Conservation (phyloP, 2,888 invertebrate genomes). For the Caenorhabditis wallacei region DNA sequence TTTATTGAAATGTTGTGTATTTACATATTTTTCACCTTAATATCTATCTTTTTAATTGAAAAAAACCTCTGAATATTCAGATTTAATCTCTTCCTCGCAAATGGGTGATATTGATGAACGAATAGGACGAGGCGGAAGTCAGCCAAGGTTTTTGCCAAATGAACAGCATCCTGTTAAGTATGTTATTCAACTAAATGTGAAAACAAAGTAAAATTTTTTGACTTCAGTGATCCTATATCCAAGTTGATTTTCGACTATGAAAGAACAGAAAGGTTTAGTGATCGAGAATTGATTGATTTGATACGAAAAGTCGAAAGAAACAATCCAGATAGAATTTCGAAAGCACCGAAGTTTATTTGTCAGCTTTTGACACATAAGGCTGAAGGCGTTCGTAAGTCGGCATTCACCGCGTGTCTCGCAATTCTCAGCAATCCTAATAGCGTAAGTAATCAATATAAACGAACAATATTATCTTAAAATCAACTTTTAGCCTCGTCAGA, state of each 20-base stretch:
- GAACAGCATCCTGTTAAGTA: slow-evolving; percentile 14
- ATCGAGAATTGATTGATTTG: slow-evolving; percentile 48
- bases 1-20: too few species aligned
- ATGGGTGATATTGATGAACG: slow-evolving; percentile 44
- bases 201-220: neutral
- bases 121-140: slow-evolving; percentile 23
- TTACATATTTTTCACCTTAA: too few species aligned
- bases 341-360: slow-evolving; percentile 49
- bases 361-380: slow-evolving; percentile 38
- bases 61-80: too few species aligned
- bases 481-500: slow-evolving; percentile 42
- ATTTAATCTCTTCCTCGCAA: too few species aligned
- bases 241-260: slow-evolving; percentile 51
- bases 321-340: slow-evolving; percentile 27
- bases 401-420: slow-evolving; percentile 27
- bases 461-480: too few species aligned
- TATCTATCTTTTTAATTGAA: too few species aligned
- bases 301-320: slow-evolving; percentile 45
- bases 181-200: too few species aligned
- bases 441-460: too few species aligned
- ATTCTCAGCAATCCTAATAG: slow-evolving; percentile 36
- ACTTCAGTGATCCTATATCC: slow-evolving; percentile 37
- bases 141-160: slow-evolving; percentile 2
- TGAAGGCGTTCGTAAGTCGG: slow-evolving; percentile 31
- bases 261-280: neutral